Evolutionary conservation across 2,888 invertebrate species (phyloP), one percentile per base, ranked within the genome.

Genomic region (Thysanoteuthis rhombus): DNA sequence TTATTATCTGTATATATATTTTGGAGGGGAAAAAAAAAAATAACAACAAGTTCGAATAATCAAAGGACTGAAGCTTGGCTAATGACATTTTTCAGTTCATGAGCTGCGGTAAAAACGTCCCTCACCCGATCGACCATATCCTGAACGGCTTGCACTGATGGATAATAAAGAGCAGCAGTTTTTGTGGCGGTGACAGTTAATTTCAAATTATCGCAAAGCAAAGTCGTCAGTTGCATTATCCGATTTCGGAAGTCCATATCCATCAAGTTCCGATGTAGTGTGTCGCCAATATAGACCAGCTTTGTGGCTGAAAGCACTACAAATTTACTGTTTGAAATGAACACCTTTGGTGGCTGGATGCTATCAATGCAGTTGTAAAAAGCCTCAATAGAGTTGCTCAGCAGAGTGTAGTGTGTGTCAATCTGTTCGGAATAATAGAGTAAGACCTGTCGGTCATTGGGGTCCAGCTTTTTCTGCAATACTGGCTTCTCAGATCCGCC

Each of bases 241-340:
- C 96, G 98, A 93, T 98, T 98, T 96, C 98, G 98, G 92, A 98
- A 97, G 94, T 98, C 98, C 93, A 98, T 97, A 96, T 98, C 98
- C 47, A 98, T 98, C 91, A 99, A 98, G 97, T 99, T 99, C 95
- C 98, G 98, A 97, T 99, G 98, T 47, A 99, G 98, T 93, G 98
- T 99, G 97, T 99, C 99, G 93, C 99, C 99, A 94, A 99, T 99
- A 96, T 98, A 98, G 39, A 99, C 98, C 96, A 99, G 97, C 97
- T 99, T 98, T 96, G 99, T 99, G 45, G 99, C 99, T 97, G 98
- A 98, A 93, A 99, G 97, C 75, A 99, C 98, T 25, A 99, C 99
- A 97, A 99, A 99, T 97, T 99, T 99, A 93, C 99, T 98, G 97
- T 99, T 98, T 32, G 99, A 98, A 93, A 99, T 98, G 97, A 99